These are phyloP conservation scores for Corticium candelabrum DNA, from an alignment of 37 sponge, comb jelly and placozoan species.

Conservation along the genomic window DNA sequence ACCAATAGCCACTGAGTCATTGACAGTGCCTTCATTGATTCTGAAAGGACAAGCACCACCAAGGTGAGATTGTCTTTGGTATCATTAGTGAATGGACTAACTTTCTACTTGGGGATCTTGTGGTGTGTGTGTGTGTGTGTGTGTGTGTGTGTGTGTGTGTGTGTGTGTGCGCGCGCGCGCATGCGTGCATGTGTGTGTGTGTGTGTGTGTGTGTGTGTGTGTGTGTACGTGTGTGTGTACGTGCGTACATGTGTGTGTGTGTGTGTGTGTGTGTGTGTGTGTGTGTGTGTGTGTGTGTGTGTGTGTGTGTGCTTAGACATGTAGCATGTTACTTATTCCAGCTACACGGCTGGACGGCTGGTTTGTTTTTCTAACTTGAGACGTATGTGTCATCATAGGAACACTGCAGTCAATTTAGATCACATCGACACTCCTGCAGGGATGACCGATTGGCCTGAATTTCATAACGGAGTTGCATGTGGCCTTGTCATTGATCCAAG, in stretches of 20 bases:
- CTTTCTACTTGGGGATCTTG: no score
- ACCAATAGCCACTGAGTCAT: conserved; percentile 46
- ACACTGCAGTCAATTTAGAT: conserved; percentile 58
- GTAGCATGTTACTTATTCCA: neutral
- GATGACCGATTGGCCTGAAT: conserved; percentile 77
- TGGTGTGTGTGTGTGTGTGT: conserved; percentile 2
- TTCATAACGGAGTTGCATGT: conserved; percentile 97
- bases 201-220: no score
- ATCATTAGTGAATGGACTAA: no score
- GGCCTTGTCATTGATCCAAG: conserved; percentile 52
- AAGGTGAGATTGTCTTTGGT: no score
- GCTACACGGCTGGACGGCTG: neutral
- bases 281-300: no score
- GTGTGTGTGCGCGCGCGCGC: no score
- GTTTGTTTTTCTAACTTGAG: neutral
- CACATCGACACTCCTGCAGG: conserved; percentile 58
- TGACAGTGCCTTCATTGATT: conserved; percentile 53
- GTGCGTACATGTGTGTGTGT: no score
- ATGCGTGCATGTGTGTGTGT: no score
- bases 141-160: no score
- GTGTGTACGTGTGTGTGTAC: no score
- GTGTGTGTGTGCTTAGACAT: neutral
- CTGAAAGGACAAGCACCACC: conserved; percentile 58
- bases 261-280: no score
- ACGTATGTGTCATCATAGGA: conserved; percentile 17